Evolutionary conservation across 1,140 invertebrate genomes (phyloP), one percentile per base, ranked within the genome.

Genomic region (Carcinoscorpius rotundicauda): DNA sequence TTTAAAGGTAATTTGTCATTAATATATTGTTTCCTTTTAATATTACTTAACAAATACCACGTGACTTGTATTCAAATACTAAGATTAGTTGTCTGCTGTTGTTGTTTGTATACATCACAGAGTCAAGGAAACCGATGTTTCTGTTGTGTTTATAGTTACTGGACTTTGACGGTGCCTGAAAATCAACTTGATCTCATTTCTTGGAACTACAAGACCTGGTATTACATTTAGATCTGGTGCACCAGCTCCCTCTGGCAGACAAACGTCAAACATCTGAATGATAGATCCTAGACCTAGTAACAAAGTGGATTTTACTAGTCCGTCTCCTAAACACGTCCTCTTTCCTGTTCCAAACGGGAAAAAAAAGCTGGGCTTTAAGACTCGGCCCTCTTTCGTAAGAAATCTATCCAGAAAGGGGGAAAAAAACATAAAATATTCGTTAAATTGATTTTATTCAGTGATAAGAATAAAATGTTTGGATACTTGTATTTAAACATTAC

Each of bases 321-420:
- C 87, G 76, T 93, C 90, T 1, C 91, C 91, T 70, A 96, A 86
- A 73, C 92, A 95, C 0, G 89, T 89, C 10, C 91, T 79, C 68
- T 89, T 86, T 2, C 91, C 80, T 51, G 88, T 89, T 67, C 89
- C 88, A 76, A 93, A 94, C 0, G 91, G 91, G 29, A 93, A 77
- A 72, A 92, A 94, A 74, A 89, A 83, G 3, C 76, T 73, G 3
- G 78, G 78, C 70, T 79, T 79, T 52, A 65, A 70, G 67, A 65
- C 64, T 61, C 68, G 70, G 10, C 70, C 74, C 56, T 87, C 80
- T 51, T 78, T 77, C 49, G 79, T 76, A 0, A 80, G 69, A 58
- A 72, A 72, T 63, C 71, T 72, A 61, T 0, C 29, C 29, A 29
- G 29, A 29, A 29, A 29, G 29, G 29, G 29, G 29, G 29, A 11